Percentiles rank a stretch among this genome's conserved stretches.
Evolutionary conservation across 2,797 vertebrate genomes (phyloP).

Genomic region (Margarornis squamiger): DNA sequence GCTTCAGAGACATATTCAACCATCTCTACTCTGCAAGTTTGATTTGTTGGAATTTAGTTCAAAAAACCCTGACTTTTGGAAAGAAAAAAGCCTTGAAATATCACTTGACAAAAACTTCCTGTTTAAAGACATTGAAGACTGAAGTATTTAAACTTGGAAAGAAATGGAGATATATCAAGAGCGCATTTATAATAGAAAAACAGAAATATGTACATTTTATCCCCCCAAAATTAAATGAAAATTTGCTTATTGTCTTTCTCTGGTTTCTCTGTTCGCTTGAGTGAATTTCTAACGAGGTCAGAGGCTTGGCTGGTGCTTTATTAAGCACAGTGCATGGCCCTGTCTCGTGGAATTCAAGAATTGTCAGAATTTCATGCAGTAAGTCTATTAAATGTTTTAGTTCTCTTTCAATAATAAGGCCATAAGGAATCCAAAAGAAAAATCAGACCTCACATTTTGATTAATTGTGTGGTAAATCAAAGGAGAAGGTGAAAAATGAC

Average conservation of each 20-base stretch:
- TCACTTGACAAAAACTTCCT: neutral
- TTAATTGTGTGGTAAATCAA: neutral
- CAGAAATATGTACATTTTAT: too few species aligned
- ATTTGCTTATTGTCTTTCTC: neutral
- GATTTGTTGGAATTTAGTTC: neutral
- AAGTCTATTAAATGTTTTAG: neutral
- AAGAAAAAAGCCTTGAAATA: neutral
- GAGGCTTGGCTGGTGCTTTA: neutral
- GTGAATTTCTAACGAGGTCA: neutral
- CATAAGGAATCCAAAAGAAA: neutral
- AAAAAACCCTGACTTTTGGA: rapidly evolving
- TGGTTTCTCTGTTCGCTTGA: neutral
- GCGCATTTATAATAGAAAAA: neutral
- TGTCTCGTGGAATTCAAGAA: neutral
- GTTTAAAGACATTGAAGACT: neutral
- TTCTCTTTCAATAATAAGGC: neutral
- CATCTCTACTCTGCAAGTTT: neutral
- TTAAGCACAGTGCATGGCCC: neutral
- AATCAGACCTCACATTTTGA: neutral
- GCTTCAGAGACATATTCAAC: neutral
- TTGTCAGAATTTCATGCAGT: neutral
- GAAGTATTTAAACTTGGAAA: neutral
- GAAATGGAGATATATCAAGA: neutral
- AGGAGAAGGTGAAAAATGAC: constrained; percentile 16
- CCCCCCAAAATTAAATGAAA: neutral